Conservation (phyloP, 2,888 invertebrate genomes). For the Kryphioiulus occultus region DNA sequence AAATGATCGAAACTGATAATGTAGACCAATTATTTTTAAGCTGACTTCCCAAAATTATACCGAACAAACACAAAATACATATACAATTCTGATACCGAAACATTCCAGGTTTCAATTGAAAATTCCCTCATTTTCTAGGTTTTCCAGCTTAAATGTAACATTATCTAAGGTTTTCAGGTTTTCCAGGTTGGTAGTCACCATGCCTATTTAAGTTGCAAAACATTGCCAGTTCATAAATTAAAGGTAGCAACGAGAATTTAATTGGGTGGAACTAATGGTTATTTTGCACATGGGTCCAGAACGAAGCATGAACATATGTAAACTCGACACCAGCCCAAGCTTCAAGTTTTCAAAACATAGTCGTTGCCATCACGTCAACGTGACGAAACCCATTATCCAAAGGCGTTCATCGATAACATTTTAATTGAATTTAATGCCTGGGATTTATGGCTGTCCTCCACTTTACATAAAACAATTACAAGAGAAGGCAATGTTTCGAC, state of each 20-base stretch:
- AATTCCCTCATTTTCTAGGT: too few species aligned
- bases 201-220: too few species aligned
- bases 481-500: neutral
- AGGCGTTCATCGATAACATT: neutral
- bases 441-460: neutral
- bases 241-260: neutral
- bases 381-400: neutral
- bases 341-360: neutral
- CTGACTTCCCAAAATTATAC: too few species aligned
- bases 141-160: too few species aligned
- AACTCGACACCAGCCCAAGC: neutral
- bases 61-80: too few species aligned
- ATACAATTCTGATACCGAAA: too few species aligned
- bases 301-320: neutral
- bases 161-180: too few species aligned
- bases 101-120: too few species aligned
- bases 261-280: neutral
- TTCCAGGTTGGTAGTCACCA: too few species aligned
- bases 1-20: too few species aligned
- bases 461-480: neutral
- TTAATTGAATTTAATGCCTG: constrained; percentile 15
- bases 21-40: too few species aligned
- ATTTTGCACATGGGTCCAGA: neutral
- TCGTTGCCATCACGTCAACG: neutral
- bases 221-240: neutral